Percentiles rank a stretch among this genome's conserved stretches.
phyloP scores from a whole-genome alignment of 2,888 invertebrate genomes.

The Trissolcus japonicus region DNA sequence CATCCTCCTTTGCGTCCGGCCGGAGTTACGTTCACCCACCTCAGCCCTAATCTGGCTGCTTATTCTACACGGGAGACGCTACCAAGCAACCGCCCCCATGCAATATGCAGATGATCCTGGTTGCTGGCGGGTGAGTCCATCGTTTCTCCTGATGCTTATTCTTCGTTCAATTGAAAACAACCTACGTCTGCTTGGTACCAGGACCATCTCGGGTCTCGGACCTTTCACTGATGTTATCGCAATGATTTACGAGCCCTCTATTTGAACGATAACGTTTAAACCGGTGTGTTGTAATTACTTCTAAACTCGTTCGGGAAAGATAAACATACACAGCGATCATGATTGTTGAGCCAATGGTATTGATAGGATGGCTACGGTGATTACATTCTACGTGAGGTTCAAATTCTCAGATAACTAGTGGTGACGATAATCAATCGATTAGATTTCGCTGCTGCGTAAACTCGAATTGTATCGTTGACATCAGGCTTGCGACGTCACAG shows the following conservation, averaged over 20 bases:
- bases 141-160: conserved; percentile 59
- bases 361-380: not conserved
- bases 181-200: not conserved
- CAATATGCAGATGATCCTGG: conserved; percentile 77
- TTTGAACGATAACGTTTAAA: no score
- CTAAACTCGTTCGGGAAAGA: not conserved
- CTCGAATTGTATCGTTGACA: conserved; percentile 20
- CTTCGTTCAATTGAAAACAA: not conserved
- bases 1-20: conserved; percentile 25
- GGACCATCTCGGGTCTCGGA: not conserved
- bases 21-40: conserved; percentile 17
- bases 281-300: no score
- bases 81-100: conserved; percentile 75
- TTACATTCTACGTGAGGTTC: conserved; percentile 23
- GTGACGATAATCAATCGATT: conserved; percentile 26
- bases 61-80: conserved; percentile 28
- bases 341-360: no score
- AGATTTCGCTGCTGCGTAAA: conserved; percentile 3
- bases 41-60: conserved; percentile 25
- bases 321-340: not conserved
- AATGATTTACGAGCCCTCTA: no score
- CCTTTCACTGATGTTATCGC: no score
- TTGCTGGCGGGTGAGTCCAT: conserved; percentile 77
- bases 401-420: conserved; percentile 31
- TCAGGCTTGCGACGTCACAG: conserved; percentile 2